phyloP scores from a whole-genome alignment of 1,140 invertebrate species.

The Heliconius eleuchia region DNA sequence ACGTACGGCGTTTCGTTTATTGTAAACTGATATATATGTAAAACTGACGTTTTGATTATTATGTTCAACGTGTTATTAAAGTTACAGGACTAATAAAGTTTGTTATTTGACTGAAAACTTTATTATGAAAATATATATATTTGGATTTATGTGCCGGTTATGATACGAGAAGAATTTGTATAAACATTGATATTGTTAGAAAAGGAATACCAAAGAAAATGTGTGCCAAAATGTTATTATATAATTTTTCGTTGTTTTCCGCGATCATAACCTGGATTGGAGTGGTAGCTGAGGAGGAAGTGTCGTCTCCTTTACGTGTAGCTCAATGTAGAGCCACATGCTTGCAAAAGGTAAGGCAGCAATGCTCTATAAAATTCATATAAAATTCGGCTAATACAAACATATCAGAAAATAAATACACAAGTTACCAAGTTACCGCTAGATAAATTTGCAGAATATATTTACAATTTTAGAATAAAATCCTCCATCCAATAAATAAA shows the following conservation, averaged over 20 bases:
- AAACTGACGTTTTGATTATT: constrained; percentile 37
- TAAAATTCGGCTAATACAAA: neutral
- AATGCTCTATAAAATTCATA: neutral
- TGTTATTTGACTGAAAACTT: constrained; percentile 42
- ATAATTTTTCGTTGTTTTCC: constrained; percentile 76
- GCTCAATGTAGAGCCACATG: constrained; percentile 86
- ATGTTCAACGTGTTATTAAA: constrained; percentile 45
- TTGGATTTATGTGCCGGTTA: constrained; percentile 69
- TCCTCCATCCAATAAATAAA: no score
- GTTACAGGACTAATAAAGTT: constrained; percentile 34
- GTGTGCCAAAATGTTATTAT: constrained; percentile 80
- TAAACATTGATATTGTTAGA: constrained; percentile 49
- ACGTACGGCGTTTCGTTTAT: neutral
- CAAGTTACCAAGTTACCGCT: neutral
- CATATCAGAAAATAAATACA: neutral
- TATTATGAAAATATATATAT: constrained; percentile 53
- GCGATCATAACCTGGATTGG: constrained; percentile 73
- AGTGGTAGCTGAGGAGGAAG: constrained; percentile 81
- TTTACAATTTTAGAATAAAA: neutral
- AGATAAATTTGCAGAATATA: no score
- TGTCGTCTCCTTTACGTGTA: constrained; percentile 85
- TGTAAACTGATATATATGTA: constrained; percentile 8
- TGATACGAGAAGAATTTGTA: constrained; percentile 66
- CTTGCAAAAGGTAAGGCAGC: constrained; percentile 83
- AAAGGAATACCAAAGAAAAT: constrained; percentile 77